Evolutionary conservation across 2,888 invertebrate species (phyloP), one percentile per base, ranked within the genome.

Genomic region (Mechanitis mazaeus): DNA sequence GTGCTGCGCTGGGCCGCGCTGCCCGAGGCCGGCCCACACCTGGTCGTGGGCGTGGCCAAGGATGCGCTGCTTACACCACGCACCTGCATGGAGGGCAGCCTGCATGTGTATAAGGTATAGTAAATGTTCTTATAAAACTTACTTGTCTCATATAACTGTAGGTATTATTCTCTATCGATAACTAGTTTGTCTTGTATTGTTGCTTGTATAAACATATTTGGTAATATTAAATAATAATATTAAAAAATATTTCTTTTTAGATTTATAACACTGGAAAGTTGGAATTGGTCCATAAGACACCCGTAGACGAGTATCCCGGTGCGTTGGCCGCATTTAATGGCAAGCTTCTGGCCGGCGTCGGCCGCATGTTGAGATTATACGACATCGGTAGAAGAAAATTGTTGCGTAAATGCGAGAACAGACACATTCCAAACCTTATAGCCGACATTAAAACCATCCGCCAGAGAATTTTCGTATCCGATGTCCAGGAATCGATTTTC

Each of bases 401-500:
- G 62, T 85, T 99, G 55, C 92, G 98, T 59, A 99, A 99, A 89
- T 99, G 99, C 87, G 99, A 99, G 87, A 99, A 99, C 75, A 85
- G 93, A 93, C 98, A 98, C 90, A 95, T 99, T 85, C 98, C 99
- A 12, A 97, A 98, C 81, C 94, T 95, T 69, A 96, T 99, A 69
- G 95, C 96, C 0, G 96, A 96, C 71, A 96, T 99, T 68, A 96
- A 97, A 81, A 95, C 97, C 0, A 94, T 98, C 85, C 98, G 99
- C 1, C 96, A 97, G 77, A 93, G 99, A 63, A 96, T 99, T 68
- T 97, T 95, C 77, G 99, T 97, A 0, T 94, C 97, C 0, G 99
- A 99, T 81, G 95, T 98, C 0, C 98, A 98, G 84, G 99, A 99
- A 83, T 98, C 98, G 33, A 95, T 99, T 35, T 98, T 97, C 82